A percentile compares a stretch with the other conserved stretches of the same genome.
These are phyloP conservation scores for Horisme vitalbata DNA, from an alignment of 2,888 invertebrate genomes.

Conservation along the genomic window DNA sequence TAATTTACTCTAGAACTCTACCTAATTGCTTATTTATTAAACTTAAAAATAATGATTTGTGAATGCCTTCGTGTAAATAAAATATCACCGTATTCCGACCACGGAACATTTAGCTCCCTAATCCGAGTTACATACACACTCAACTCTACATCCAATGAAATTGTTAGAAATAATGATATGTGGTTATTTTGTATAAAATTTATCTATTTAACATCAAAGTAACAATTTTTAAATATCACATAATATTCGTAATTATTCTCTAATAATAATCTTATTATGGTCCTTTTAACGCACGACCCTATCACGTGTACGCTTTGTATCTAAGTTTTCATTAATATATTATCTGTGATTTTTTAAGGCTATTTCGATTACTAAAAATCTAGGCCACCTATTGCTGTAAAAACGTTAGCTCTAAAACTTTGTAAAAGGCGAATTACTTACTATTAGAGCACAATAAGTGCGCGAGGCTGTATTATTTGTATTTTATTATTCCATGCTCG, in stretches of 20 bases:
- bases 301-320: conserved; percentile 52
- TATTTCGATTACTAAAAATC: conserved; percentile 18
- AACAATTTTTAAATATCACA: conserved; percentile 77
- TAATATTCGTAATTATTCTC: conserved; percentile 72
- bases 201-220: conserved; percentile 71
- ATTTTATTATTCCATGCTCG: background rate
- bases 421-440: conserved; percentile 9
- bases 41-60: conserved; percentile 11
- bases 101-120: too few relatives aligned
- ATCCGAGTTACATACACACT: background rate
- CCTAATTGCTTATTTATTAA: background rate
- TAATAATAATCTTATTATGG: conserved; percentile 68
- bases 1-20: background rate
- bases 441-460: conserved; percentile 16
- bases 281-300: conserved; percentile 62
- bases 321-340: conserved; percentile 6
- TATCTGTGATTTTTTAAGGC: conserved; percentile 21
- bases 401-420: conserved; percentile 6
- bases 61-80: conserved; percentile 3
- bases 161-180: conserved; percentile 78
- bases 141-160: conserved; percentile 45
- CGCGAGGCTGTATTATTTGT: conserved; percentile 7
- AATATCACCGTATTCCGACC: too few relatives aligned
- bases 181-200: conserved; percentile 67
- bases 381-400: conserved; percentile 26